Evolutionary conservation across 2,113 vertebrate genomes (phyloP).

Genomic region (Poeciliopsis prolifica): DNA sequence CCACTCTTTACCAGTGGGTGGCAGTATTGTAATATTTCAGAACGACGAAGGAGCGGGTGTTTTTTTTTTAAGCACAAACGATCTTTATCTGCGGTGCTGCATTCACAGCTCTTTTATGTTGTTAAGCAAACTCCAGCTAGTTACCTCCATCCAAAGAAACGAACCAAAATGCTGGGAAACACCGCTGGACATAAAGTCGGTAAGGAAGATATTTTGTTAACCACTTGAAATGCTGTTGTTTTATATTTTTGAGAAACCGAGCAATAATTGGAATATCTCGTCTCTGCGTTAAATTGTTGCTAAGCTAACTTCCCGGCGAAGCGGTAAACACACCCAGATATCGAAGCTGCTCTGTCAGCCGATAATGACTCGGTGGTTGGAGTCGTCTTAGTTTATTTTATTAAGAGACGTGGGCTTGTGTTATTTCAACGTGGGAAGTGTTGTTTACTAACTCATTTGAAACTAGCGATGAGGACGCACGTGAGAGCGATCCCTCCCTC

Average conservation of each 20-base stretch:
- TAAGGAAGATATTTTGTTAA: not conserved
- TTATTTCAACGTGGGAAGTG: not conserved
- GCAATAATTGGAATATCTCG: not conserved
- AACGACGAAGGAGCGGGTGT: not conserved
- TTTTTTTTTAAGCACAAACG: no score
- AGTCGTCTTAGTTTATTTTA: not conserved
- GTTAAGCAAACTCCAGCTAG: not conserved
- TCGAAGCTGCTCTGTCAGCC: not conserved
- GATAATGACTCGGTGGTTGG: not conserved
- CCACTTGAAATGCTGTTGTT: not conserved
- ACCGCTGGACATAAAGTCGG: not conserved
- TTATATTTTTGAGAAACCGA: not conserved
- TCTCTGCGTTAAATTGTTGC: conserved; percentile 14
- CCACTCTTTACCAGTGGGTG: conserved; percentile 2
- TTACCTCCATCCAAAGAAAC: not conserved
- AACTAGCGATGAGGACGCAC: conserved; percentile 15
- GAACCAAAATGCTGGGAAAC: not conserved
- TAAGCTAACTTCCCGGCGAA: conserved; percentile 46
- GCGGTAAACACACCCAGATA: conserved; percentile 15
- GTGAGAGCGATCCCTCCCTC: not conserved
- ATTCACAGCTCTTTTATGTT: not conserved
- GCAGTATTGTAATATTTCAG: not conserved
- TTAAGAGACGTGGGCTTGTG: not conserved
- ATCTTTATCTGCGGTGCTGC: not conserved
- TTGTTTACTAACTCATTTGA: not conserved